Evolutionary conservation across 2,888 invertebrate genomes (phyloP), one percentile per base, ranked within the genome.

Genomic region (Campaea margaritaria): DNA sequence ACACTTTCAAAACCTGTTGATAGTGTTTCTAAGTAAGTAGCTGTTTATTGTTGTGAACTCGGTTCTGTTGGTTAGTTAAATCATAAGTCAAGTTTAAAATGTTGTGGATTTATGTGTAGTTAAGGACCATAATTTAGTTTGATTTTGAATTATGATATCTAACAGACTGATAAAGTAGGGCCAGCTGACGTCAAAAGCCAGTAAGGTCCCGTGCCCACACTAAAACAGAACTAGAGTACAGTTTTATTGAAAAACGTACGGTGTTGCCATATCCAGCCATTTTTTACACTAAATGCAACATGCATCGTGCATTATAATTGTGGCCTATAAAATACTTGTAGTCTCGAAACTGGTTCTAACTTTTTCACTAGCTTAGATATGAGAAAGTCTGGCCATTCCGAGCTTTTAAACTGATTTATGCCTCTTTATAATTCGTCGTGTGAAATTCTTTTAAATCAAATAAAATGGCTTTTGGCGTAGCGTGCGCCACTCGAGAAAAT

Each of bases 351-450:
- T 12, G 31, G 27, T 14, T 45, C 16, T 21, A 27, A 41, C 14
- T 34, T 15, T 52, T 43, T 15, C 14, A 11, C 41, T n/a, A 21
- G 36, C 5, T 56, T 15, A 28, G 15, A 47, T 12, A 36, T 34
- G 5, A 38, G 47, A 43, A 67, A 64, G 55, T 55, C 50, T 55
- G 36, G 55, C 62, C 63, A 68, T 69, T 74, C 60, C 52, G 58
- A 64, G 64, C 70, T 70, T 69, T 67, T 67, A 65, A 72, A 66
- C 61, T 70, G 73, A 73, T 71, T 75, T 71, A 74, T 53, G 67
- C 64, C 62, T 64, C 53, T 67, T 64, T 67, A 67, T 68, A 70
- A 69, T 74, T 53, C 53, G 44, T 59, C 53, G 59, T 49, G 59
- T 59, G 59, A 54, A 71, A 70, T 65, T 53, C 65, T 64, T 65